A percentile compares a stretch with the other conserved stretches of the same genome.
phyloP scores from a whole-genome alignment of 2,888 invertebrate species.

The Volucella bombylans region DNA sequence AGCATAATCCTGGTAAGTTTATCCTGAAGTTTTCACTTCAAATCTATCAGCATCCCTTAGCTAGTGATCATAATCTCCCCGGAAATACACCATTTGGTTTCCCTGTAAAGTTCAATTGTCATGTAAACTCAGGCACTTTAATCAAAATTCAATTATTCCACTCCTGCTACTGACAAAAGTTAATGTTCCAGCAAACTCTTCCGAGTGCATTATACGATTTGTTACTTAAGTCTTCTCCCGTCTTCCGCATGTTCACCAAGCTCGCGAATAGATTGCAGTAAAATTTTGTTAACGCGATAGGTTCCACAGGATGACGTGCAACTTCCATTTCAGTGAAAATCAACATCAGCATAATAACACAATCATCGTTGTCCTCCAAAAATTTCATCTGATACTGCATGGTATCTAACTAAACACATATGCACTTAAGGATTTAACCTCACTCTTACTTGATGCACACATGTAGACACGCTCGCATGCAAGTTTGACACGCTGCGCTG shows the following conservation, averaged over 20 bases:
- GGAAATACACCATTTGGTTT: background rate
- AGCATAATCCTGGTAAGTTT: too few species aligned
- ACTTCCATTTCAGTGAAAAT: constrained; percentile 8
- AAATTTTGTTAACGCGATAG: constrained; percentile 4
- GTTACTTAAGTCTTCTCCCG: constrained; percentile 20
- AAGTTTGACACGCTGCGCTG: background rate
- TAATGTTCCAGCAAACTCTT: constrained; percentile 22
- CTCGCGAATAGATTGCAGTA: constrained; percentile 6
- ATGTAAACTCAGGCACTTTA: constrained; percentile 18
- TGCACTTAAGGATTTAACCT: constrained; percentile 33
- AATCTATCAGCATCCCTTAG: too few species aligned
- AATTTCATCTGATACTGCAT: background rate
- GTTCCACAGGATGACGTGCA: constrained; percentile 3
- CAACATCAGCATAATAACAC: constrained; percentile 1
- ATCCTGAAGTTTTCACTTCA: too few species aligned
- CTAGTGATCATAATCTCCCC: too few species aligned
- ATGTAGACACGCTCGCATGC: background rate
- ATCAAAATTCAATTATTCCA: constrained; percentile 36
- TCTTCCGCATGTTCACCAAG: background rate
- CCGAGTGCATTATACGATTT: constrained; percentile 39
- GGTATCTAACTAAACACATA: background rate
- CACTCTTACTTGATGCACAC: background rate
- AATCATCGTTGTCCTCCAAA: background rate
- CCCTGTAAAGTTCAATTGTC: background rate
- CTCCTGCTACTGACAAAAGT: constrained; percentile 3